Conservation (phyloP, 2,888 invertebrate genomes). For the Caenorhabditis sp. region DNA sequence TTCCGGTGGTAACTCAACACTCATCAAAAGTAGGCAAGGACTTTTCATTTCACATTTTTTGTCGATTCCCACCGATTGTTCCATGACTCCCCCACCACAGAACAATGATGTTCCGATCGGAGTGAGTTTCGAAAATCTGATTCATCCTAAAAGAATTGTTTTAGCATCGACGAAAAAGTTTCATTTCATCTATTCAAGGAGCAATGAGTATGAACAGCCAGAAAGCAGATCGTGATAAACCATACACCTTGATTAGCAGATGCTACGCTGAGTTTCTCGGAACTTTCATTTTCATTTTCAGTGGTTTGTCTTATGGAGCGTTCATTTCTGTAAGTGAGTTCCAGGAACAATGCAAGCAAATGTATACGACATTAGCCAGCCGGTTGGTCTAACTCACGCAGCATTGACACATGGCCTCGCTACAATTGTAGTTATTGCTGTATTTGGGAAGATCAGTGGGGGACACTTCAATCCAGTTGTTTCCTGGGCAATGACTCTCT, state of each 20-base stretch:
- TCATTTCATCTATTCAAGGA: conserved; percentile 47
- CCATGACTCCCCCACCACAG: conserved; percentile 36
- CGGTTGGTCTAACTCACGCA: conserved; percentile 57
- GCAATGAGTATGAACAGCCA: conserved; percentile 45
- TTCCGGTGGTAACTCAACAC: conserved; percentile 54
- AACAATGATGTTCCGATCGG: conserved; percentile 54
- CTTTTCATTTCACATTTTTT: conserved; percentile 48
- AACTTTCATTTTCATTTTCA: conserved; percentile 59
- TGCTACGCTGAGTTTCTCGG: conserved; percentile 63
- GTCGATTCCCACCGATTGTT: background rate
- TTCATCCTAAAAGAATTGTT: background rate
- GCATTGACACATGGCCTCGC: conserved; percentile 60
- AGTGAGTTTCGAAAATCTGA: conserved; percentile 6
- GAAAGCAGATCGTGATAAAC: conserved; percentile 6
- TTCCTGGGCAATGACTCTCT: conserved; percentile 82
- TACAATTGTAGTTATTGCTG: conserved; percentile 50
- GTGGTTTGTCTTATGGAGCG: conserved; percentile 24
- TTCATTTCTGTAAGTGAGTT: background rate
- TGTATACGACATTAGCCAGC: conserved; percentile 57
- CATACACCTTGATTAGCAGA: conserved; percentile 40
- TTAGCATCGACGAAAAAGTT: conserved; percentile 52
- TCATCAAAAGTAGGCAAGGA: conserved; percentile 24
- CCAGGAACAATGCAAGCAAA: conserved; percentile 65
- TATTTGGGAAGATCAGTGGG: conserved; percentile 81
- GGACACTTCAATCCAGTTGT: conserved; percentile 84